A percentile compares a stretch with the other conserved stretches of the same genome.
Evolutionary conservation across 1,140 invertebrate species (phyloP).

Genomic region (Hetaerina americana): DNA sequence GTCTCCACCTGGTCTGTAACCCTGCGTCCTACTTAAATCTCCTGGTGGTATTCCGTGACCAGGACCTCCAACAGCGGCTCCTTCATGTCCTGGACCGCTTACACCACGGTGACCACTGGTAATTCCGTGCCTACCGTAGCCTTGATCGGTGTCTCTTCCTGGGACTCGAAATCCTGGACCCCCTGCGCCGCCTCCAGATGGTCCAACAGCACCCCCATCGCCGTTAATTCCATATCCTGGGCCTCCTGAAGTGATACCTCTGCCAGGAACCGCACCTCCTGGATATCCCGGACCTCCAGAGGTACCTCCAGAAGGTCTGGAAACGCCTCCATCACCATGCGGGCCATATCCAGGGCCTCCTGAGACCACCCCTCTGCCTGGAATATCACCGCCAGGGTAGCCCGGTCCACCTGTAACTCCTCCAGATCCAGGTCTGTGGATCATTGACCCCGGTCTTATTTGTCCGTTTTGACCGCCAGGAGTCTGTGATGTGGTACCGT

Average conservation of each 20-base stretch:
- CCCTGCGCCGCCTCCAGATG: too few species aligned
- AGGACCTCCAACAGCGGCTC: background rate
- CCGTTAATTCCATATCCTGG: constrained; percentile 9
- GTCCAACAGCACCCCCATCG: background rate
- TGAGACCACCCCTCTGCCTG: background rate
- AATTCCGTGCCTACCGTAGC: too few species aligned
- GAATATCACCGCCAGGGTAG: constrained; percentile 3
- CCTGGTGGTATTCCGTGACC: background rate
- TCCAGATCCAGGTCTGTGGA: constrained; percentile 3
- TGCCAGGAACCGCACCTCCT: constrained; percentile 14
- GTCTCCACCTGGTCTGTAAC: too few species aligned
- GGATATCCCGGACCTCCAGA: constrained; percentile 8
- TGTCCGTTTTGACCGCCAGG: background rate
- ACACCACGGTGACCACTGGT: too few species aligned
- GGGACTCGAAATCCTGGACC: constrained; percentile 5
- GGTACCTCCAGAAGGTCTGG: too few species aligned
- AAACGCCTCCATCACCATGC: too few species aligned
- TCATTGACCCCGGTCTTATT: background rate
- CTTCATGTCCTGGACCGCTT: background rate
- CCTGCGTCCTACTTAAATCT: too few species aligned
- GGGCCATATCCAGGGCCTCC: background rate
- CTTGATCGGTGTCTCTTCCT: constrained; percentile 9
- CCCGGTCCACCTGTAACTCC: constrained; percentile 8
- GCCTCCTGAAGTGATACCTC: constrained; percentile 3
- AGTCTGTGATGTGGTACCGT: background rate